Percentiles rank a stretch among this genome's conserved stretches.
Conservation (phyloP, 2,113 vertebrate genomes). For the Penelope pileata region DNA sequence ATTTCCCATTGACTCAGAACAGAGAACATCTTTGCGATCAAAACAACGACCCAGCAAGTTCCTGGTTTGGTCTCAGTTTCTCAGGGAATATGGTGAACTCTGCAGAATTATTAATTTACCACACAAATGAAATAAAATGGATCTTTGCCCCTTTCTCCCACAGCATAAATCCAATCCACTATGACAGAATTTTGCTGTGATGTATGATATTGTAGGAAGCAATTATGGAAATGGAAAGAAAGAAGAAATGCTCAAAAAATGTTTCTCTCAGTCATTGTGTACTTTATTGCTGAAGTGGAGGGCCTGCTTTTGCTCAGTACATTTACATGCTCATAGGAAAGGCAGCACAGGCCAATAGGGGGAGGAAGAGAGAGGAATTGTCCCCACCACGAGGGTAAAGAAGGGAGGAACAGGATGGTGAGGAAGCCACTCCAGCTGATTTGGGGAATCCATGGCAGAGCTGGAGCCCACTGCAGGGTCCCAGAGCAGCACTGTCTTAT, state of each 20-base stretch:
- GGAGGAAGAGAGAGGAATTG: neutral
- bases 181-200: neutral
- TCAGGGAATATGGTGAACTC: neutral
- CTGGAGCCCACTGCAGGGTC: neutral
- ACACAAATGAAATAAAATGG: slow-evolving; percentile 1
- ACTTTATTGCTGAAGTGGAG: neutral
- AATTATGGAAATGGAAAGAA: neutral
- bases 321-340: neutral
- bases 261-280: neutral
- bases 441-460: neutral
- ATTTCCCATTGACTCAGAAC: neutral
- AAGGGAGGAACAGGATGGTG: neutral
- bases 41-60: neutral
- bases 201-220: neutral
- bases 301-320: neutral
- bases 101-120: neutral
- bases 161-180: neutral
- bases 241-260: neutral
- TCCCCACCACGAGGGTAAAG: neutral
- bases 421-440: neutral
- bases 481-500: neutral
- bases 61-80: neutral
- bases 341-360: neutral
- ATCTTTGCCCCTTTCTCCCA: neutral
- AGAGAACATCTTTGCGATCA: neutral